Conservation (phyloP, 1,140 invertebrate species). For the Oryctes rhinoceros region DNA sequence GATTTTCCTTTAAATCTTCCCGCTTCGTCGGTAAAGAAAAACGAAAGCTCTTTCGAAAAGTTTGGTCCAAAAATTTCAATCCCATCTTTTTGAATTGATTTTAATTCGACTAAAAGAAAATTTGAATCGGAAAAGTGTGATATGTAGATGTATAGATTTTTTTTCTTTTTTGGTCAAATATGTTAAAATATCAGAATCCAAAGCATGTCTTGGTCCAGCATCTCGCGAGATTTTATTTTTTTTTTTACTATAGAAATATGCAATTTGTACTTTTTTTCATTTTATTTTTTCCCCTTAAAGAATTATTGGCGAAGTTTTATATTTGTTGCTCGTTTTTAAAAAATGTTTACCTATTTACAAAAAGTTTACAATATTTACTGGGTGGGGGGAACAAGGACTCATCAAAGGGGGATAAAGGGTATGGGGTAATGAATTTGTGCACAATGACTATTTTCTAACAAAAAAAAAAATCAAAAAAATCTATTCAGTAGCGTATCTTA, state of each 20-base stretch:
- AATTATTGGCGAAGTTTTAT: constrained; percentile 58
- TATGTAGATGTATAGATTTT: constrained; percentile 54
- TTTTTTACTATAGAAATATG: constrained; percentile 35
- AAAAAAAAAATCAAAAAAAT: constrained; percentile 14
- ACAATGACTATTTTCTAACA: not conserved
- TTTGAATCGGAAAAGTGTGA: constrained; percentile 41
- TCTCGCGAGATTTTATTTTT: not conserved
- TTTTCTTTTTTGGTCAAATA: constrained; percentile 53
- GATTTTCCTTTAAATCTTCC: no score
- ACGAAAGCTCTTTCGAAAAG: not conserved
- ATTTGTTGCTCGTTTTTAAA: constrained; percentile 39
- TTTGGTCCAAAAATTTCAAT: not conserved
- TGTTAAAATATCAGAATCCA: constrained; percentile 6
- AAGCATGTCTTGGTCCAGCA: not conserved
- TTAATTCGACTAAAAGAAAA: constrained; percentile 43
- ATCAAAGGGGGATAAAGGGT: not conserved
- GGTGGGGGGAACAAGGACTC: not conserved
- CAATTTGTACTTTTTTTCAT: constrained; percentile 38
- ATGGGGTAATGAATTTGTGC: constrained; percentile 29
- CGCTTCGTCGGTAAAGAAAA: not conserved
- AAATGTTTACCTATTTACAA: constrained; percentile 46
- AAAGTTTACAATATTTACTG: constrained; percentile 52
- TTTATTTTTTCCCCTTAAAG: constrained; percentile 13
- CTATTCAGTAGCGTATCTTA: constrained; percentile 3
- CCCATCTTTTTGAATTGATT: constrained; percentile 9